phyloP scores from a whole-genome alignment of 2,113 vertebrate genomes.

The Benthochromis sp. region DNA sequence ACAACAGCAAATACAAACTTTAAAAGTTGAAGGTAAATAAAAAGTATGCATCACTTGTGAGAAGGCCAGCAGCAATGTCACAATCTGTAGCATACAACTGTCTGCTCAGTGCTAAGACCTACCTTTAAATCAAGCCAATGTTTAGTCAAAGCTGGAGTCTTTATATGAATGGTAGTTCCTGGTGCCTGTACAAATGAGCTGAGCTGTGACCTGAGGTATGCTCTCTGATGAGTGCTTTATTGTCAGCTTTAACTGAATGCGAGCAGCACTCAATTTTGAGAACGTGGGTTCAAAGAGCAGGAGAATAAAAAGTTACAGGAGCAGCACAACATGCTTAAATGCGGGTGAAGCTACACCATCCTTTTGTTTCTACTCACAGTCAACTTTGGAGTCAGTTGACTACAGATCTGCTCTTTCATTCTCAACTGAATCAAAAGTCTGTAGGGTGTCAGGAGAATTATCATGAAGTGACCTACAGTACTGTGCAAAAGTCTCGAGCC shows the following conservation, averaged over 20 bases:
- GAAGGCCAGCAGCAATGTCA: neutral
- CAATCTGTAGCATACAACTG: neutral
- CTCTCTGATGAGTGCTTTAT: neutral
- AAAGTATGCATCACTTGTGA: neutral
- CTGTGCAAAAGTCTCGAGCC: neutral
- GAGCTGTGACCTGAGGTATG: neutral
- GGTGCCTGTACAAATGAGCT: neutral
- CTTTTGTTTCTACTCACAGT: neutral
- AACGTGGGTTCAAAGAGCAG: neutral
- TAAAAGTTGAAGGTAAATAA: neutral
- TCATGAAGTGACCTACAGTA: neutral
- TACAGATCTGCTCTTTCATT: neutral
- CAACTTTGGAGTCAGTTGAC: neutral
- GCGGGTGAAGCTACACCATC: neutral
- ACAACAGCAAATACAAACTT: neutral
- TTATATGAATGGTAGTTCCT: neutral
- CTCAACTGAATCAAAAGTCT: neutral
- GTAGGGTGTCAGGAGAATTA: neutral
- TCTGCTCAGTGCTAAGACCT: neutral
- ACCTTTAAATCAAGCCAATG: rapidly evolving
- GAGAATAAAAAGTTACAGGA: neutral
- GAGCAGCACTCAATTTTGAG: rapidly evolving
- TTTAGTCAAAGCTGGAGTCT: neutral
- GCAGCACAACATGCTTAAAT: neutral
- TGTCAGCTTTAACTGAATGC: neutral